Evolutionary conservation across 64 coral and sea anemone species (phyloP).

Genomic region (Astreopora myriophthalma): DNA sequence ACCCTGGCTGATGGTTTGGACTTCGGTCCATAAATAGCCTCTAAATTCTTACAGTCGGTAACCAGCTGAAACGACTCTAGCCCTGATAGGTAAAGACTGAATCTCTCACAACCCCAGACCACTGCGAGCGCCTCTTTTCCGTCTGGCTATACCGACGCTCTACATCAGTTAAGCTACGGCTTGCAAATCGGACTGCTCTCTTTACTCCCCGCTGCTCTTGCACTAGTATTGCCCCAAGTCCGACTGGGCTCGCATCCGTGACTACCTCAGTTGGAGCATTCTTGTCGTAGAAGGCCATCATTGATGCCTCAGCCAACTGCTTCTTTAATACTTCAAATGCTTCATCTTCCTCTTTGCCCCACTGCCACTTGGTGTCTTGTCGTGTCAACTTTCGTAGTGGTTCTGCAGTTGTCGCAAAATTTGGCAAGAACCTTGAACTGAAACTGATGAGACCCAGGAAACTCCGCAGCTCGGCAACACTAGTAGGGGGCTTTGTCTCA

Average conservation of each 20-base stretch:
- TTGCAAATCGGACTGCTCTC: not conserved
- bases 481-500: too few species aligned
- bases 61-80: not conserved
- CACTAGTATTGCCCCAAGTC: slow-evolving; percentile 1
- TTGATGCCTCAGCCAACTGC: not conserved
- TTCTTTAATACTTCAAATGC: slow-evolving; percentile 23
- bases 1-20: slow-evolving; percentile 7
- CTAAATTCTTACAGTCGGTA: not conserved
- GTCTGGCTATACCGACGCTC: slow-evolving; percentile 21
- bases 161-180: not conserved
- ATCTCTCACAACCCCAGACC: slow-evolving; percentile 16
- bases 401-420: slow-evolving; percentile 23
- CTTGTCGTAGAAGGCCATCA: not conserved
- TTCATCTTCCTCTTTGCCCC: not conserved
- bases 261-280: not conserved
- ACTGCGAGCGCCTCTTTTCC: slow-evolving; percentile 2
- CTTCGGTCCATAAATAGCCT: not conserved
- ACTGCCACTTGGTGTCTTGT: not conserved
- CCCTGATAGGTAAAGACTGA: not conserved
- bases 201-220: not conserved
- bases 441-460: slow-evolving; percentile 22
- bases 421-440: slow-evolving; percentile 4
- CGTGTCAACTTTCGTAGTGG: not conserved
- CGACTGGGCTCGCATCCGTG: slow-evolving; percentile 4
- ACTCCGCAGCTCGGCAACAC: not conserved